These are phyloP conservation scores for Aphodius sticticus DNA, from an alignment of 2,888 invertebrate genomes.

Conservation along the genomic window DNA sequence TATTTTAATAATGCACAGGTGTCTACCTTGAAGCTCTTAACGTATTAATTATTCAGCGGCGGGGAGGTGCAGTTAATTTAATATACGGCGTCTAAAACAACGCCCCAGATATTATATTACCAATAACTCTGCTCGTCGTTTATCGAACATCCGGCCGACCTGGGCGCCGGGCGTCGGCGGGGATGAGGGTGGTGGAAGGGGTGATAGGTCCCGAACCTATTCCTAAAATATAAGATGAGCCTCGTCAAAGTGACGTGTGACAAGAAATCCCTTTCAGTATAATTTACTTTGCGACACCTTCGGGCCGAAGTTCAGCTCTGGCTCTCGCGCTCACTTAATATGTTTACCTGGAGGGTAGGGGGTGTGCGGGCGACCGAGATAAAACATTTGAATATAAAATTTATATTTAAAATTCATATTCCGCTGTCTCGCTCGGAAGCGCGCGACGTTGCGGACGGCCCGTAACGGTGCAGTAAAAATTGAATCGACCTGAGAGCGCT, in stretches of 20 bases:
- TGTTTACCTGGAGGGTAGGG: conserved; percentile 34
- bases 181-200: neutral
- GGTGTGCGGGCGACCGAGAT: conserved; percentile 29
- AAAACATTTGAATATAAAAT: conserved; percentile 42
- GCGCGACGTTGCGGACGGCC: conserved; percentile 10
- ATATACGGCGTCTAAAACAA: conserved; percentile 5
- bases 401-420: conserved; percentile 40
- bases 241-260: conserved; percentile 52
- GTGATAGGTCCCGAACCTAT: conserved; percentile 21
- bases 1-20: neutral
- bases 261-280: conserved; percentile 57
- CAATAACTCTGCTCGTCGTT: conserved; percentile 20
- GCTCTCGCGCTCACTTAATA: conserved; percentile 39
- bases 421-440: conserved; percentile 29
- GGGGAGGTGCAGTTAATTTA: conserved; percentile 22
- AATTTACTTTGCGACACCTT: conserved; percentile 54
- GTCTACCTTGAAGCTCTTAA: neutral
- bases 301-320: conserved; percentile 38
- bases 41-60: conserved; percentile 20
- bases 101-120: conserved; percentile 18
- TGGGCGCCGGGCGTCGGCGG: neutral
- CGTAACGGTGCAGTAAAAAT: conserved; percentile 41
- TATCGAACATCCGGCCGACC: conserved; percentile 18
- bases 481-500: conserved; percentile 33
- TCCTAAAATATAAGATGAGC: conserved; percentile 43